Conservation (phyloP, 2,113 vertebrate species). For the Manacus vitellinus region DNA sequence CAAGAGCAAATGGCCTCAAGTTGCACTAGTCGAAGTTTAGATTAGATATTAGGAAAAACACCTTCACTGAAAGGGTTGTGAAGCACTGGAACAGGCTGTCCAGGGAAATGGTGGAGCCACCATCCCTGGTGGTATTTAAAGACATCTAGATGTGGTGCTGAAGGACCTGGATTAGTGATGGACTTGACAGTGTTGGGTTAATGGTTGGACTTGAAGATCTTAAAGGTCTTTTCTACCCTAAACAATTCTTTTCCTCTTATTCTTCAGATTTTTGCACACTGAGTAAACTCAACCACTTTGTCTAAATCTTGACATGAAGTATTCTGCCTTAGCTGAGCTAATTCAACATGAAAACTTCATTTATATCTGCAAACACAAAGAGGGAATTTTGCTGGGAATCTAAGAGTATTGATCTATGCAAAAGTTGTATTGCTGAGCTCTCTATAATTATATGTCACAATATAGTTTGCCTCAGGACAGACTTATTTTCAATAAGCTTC, state of each 20-base stretch:
- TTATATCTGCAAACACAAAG: constrained; percentile 1
- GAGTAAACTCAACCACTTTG: background rate
- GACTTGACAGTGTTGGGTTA: background rate
- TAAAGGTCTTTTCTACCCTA: background rate
- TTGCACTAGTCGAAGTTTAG: background rate
- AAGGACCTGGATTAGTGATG: background rate
- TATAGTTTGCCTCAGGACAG: background rate
- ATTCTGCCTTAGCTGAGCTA: background rate
- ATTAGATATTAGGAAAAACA: background rate
- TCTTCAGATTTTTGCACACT: background rate
- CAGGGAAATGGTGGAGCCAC: background rate
- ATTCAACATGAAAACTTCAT: constrained; percentile 24
- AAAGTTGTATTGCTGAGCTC: constrained; percentile 2
- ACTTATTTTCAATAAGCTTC: constrained; percentile 1
- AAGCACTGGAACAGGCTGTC: background rate
- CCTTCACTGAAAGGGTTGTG: background rate
- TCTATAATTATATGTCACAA: background rate
- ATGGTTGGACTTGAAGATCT: background rate
- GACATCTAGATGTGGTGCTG: background rate
- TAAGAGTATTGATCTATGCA: constrained; percentile 8
- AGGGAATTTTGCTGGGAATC: background rate
- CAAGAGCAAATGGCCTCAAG: background rate
- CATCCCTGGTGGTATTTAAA: background rate
- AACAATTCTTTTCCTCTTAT: background rate
- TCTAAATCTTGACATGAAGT: background rate